Conservation (phyloP, 2,113 vertebrate species). For the Megaceryle maxima region DNA sequence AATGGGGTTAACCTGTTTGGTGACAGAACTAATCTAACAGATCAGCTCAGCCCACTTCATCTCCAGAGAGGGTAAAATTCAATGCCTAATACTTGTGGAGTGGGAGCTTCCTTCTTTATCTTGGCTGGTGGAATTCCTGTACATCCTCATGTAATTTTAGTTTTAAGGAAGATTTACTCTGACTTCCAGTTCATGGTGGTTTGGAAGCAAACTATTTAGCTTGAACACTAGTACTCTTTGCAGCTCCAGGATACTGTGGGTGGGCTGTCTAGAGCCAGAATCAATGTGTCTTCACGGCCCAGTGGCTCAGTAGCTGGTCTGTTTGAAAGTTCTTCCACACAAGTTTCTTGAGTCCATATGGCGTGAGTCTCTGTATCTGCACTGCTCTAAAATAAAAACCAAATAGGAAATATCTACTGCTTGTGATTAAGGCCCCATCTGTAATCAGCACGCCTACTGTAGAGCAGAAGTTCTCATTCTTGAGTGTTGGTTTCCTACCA, state of each 20-base stretch:
- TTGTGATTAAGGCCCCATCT: neutral
- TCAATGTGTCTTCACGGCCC: fast-evolving
- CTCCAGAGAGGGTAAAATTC: neutral
- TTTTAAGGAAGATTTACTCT: neutral
- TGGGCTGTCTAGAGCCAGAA: neutral
- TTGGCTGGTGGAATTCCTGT: neutral
- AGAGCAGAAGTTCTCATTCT: neutral
- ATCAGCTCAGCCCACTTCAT: neutral
- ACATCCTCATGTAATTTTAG: neutral
- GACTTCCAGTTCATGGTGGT: neutral
- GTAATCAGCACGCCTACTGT: neutral
- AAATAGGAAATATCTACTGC: neutral
- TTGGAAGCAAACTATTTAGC: neutral
- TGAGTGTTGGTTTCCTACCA: neutral
- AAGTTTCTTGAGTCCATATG: neutral
- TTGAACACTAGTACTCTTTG: neutral
- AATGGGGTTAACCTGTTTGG: neutral
- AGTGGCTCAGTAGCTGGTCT: neutral
- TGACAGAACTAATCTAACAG: neutral
- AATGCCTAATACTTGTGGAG: neutral
- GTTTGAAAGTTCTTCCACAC: neutral
- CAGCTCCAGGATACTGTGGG: neutral
- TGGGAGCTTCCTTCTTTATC: neutral
- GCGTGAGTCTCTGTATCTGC: neutral
- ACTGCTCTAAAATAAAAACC: neutral